Base-by-base conservation (phyloP, 2,113 vertebrate genomes). In the Tautogolabrus adspersus region DNA sequence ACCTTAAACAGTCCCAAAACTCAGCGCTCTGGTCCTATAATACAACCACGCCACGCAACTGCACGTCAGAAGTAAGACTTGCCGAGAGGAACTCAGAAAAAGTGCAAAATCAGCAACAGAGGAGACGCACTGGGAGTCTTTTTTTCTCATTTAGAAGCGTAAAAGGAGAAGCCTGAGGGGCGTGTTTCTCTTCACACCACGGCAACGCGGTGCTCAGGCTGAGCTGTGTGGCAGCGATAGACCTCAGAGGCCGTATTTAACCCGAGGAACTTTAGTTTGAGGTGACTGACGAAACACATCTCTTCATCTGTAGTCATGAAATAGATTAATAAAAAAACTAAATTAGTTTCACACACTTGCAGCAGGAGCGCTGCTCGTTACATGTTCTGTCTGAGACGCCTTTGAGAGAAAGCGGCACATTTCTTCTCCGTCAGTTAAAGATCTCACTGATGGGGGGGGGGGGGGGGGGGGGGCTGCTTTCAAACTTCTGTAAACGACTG, bases 81-180 rank as follows among this genome's bases (percentile, higher is more conserved):
- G 60, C 83, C 51, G 54, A 10, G 18, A 74, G 83, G 60, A 75
- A 65, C 37, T 74, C 18, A 13, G 38, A 6, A 66, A 57, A 77
- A 79, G 59, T 69, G 44, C 13, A 44, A 52, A 76, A 82, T 71
- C 38, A 67, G 75, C 16, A 49, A 79, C 51, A 64, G 22, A 38
- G 37, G 49, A 52, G 52, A n/a, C 8, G 12, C 19, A 10, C 23
- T 56, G 55, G 56, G 81, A 66, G 62, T 51, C n/a, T 60, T 85
- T 66, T 71, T 40, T 55, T 26, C 26, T 72, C 21, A 75, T 72
- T 75, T 30, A 21, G 38, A 62, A 59, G 59, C 8, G 8, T 85
- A 65, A 42, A 81, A 80, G 66, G 46, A 23, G 46, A 70, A 47
- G 37, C 82, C 76, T 30, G 22, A 9, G 65, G 81, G 6, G 6